phyloP scores from a whole-genome alignment of 2,113 vertebrate genomes.

The Polypterus senegalus region DNA sequence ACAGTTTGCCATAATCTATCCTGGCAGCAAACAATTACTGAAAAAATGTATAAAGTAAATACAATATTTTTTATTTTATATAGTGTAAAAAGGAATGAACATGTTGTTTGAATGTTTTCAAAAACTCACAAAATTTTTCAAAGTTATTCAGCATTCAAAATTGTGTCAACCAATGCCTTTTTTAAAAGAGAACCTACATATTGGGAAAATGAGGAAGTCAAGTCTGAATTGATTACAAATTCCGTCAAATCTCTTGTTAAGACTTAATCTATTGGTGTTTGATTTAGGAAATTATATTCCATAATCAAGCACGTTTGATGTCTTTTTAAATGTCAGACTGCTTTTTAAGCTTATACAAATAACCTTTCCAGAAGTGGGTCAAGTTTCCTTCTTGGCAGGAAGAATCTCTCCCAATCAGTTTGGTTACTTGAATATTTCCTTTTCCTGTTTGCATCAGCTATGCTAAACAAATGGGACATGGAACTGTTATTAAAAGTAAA shows the following conservation, averaged over 20 bases:
- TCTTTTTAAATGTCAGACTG: conserved; percentile 7
- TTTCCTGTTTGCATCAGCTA: conserved; percentile 28
- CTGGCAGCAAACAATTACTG: too few species aligned
- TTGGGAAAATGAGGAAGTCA: conserved; percentile 8
- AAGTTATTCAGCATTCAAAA: conserved; percentile 21
- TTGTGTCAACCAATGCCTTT: conserved; percentile 21
- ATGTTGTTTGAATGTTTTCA: conserved; percentile 20
- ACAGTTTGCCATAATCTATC: too few species aligned
- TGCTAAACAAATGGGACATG: conserved; percentile 19
- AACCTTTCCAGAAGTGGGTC: conserved; percentile 9
- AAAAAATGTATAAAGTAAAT: too few species aligned
- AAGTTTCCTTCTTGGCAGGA: conserved; percentile 16
- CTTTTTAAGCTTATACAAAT: conserved; percentile 13
- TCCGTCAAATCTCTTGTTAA: too few species aligned
- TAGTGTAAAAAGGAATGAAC: conserved; percentile 19
- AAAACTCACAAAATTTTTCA: conserved; percentile 22
- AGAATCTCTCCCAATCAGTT: conserved; percentile 17
- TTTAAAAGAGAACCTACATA: conserved; percentile 30
- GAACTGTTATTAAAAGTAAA: conserved; percentile 31
- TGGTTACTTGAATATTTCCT: conserved; percentile 17
- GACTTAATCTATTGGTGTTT: too few species aligned
- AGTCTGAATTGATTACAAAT: too few species aligned
- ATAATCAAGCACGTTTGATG: too few species aligned
- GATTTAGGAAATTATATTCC: too few species aligned
- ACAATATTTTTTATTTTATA: too few species aligned